Base-by-base conservation (phyloP, 2,113 vertebrate species). In the Limnothrissa miodon region DNA sequence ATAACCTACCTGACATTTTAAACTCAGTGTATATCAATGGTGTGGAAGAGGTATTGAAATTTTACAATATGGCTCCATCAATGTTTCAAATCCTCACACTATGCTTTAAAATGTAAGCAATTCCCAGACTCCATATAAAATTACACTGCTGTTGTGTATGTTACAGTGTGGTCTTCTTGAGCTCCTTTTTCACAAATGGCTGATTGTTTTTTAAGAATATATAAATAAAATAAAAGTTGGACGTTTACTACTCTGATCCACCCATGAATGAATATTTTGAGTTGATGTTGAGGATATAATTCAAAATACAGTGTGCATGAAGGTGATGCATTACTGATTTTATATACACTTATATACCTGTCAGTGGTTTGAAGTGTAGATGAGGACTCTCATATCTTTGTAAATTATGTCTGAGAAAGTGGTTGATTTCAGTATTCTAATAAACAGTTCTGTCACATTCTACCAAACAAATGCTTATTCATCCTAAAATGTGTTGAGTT, bases 391-490 rank as follows among this genome's bases (percentile, higher is more conserved):
- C 66, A 74, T 74, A 74, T 74, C 29, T 74, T 29, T 74, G 66
- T 74, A 74, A 36, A 74, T 36, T 36, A 39, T 56, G 51, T 74
- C 66, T 74, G 66, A 15, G 66, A 13, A 11, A 74, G 66, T 74
- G 10, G 66, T 36, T 74, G 66, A 74, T 74, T 74, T 74, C 66
- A 74, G 66, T 74, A 74, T 74, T 74, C 66, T 39, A 74, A 74
- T 74, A 74, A 74, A 62, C 59, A 74, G 11, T 74, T 74, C 66
- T 15, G 66, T 74, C 29, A 74, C 33, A 39, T 74, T 17, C 10
- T 36, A 4, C 66, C 29, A 19, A 74, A 39, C 25, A 11, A 17
- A 74, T 74, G 25, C 66, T 74, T 74, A 74, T 36, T 74, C 36
- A 33, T 13, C 25, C 29, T 74, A 17, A 33, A 74, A 15, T 10